Evolutionary conservation across 2,888 invertebrate species (phyloP).

Genomic region (Drosophila nigritarsus): DNA sequence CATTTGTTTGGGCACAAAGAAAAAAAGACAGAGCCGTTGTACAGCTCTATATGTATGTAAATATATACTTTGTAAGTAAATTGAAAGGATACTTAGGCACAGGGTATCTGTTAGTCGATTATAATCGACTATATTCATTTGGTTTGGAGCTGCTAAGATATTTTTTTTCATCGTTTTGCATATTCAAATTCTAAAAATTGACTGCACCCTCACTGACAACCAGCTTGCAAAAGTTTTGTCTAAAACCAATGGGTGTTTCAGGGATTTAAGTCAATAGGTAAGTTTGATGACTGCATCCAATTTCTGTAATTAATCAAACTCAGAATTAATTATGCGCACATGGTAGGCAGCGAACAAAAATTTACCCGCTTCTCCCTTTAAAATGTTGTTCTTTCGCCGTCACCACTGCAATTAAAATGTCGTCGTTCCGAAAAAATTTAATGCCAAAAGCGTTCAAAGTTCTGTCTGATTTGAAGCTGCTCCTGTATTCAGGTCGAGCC

Average conservation of each 20-base stretch:
- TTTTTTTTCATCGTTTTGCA: not conserved
- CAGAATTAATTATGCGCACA: conserved; percentile 70
- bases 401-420: conserved; percentile 65
- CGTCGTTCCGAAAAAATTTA: conserved; percentile 34
- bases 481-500: conserved; percentile 8
- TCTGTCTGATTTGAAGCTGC: conserved; percentile 9
- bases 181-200: conserved; percentile 6
- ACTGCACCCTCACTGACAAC: not conserved
- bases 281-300: conserved; percentile 17
- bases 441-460: conserved; percentile 12
- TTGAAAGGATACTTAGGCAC: not conserved
- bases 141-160: not conserved
- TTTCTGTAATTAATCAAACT: conserved; percentile 73
- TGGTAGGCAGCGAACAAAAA: conserved; percentile 22
- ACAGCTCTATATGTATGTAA: not conserved
- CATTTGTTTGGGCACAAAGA: not conserved
- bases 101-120: not conserved
- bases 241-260: not conserved
- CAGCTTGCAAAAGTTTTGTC: not conserved
- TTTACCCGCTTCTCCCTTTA: conserved; percentile 14
- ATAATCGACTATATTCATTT: not conserved
- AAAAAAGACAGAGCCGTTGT: not conserved
- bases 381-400: conserved; percentile 16
- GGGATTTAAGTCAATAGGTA: conserved; percentile 7
- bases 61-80: not conserved